Conservation (phyloP, 1,140 invertebrate species). For the Batillaria attramentaria region DNA sequence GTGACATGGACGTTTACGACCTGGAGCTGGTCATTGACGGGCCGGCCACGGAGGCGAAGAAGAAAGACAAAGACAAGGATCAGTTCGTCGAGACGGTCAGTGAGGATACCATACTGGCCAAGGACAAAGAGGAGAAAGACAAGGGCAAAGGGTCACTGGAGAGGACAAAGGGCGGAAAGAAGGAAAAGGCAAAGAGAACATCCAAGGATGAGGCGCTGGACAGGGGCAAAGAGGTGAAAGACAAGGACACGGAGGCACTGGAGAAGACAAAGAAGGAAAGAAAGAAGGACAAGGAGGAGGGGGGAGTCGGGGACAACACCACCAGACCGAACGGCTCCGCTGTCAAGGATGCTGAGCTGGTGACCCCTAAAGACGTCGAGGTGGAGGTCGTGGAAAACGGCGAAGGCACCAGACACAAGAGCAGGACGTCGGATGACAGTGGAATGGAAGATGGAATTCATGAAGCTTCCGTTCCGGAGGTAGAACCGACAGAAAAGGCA, state of each 20-base stretch:
- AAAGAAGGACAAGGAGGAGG: not conserved
- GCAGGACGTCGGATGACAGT: too few relatives aligned
- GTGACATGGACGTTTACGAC: not conserved
- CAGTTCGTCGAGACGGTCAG: not conserved
- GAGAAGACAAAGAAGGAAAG: not conserved
- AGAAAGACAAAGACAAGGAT: not conserved
- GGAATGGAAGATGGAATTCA: too few relatives aligned
- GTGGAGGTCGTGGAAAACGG: too few relatives aligned
- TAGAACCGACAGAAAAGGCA: too few relatives aligned
- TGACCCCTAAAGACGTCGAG: too few relatives aligned
- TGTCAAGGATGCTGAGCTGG: too few relatives aligned
- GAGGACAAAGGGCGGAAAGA: not conserved
- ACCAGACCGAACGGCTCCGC: too few relatives aligned
- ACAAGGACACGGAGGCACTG: not conserved
- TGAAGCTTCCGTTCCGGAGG: too few relatives aligned
- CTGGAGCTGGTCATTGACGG: conserved; percentile 13
- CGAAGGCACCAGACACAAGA: too few relatives aligned
- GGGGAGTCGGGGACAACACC: not conserved
- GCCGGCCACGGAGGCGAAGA: conserved; percentile 6
- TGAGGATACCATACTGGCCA: not conserved
- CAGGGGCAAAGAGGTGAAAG: not conserved
- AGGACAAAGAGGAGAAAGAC: not conserved
- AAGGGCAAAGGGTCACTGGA: too few relatives aligned
- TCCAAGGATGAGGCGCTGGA: not conserved
- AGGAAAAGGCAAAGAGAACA: not conserved